Conservation (phyloP, 2,797 vertebrate species). For the Protonibea diacanthus region DNA sequence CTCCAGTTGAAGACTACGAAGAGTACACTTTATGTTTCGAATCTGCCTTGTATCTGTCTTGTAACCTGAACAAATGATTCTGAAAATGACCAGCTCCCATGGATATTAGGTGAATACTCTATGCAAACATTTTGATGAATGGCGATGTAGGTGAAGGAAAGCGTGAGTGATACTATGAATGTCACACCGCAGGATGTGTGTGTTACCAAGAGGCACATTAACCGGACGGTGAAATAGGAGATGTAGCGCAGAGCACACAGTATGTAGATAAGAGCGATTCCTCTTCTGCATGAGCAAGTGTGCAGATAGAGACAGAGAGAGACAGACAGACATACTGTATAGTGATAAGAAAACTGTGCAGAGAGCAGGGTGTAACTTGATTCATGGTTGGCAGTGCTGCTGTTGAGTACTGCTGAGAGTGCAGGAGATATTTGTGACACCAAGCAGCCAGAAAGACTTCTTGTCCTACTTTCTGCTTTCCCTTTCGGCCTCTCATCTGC, state of each 20-base stretch:
- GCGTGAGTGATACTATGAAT: conserved; percentile 20
- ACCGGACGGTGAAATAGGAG: conserved; percentile 32
- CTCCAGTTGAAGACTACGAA: not conserved
- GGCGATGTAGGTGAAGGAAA: conserved; percentile 30
- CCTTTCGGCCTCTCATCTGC: conserved; percentile 35
- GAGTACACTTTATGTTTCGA: not conserved
- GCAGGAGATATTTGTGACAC: conserved; percentile 77
- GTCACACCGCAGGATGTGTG: conserved; percentile 6
- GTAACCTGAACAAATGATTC: not conserved
- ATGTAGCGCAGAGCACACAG: conserved; percentile 11
- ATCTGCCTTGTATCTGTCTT: conserved; percentile 16
- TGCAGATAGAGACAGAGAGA: conserved; percentile 2
- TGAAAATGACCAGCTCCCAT: not conserved
- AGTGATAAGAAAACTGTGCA: conserved; percentile 42
- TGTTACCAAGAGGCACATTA: conserved; percentile 14
- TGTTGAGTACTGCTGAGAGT: conserved; percentile 73
- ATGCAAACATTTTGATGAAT: conserved; percentile 25
- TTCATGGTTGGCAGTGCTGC: conserved; percentile 54
- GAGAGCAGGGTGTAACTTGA: conserved; percentile 69
- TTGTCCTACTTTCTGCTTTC: conserved; percentile 66
- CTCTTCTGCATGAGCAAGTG: conserved; percentile 10
- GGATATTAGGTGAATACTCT: not conserved
- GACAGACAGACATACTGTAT: conserved; percentile 14
- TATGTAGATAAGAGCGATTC: conserved; percentile 21
- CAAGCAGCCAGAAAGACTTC: conserved; percentile 54